Conservation (phyloP, 1,140 invertebrate genomes). For the Drosophila paulistorum region DNA sequence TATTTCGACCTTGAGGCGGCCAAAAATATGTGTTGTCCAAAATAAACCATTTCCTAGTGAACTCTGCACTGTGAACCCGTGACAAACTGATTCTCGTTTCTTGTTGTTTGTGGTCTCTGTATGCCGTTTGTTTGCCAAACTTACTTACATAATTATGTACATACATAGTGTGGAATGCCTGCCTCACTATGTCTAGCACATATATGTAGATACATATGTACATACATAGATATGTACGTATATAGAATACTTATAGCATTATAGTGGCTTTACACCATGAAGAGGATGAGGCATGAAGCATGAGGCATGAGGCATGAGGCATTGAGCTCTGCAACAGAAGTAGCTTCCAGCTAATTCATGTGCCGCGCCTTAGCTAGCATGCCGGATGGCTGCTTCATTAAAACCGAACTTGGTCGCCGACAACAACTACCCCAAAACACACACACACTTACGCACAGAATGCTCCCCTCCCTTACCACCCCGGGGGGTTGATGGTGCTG, state of each 20-base stretch:
- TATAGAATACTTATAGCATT: conserved; percentile 17
- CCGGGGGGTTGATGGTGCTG: neutral
- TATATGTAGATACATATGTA: neutral
- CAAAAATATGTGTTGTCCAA: too few relatives aligned
- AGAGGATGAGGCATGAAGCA: neutral
- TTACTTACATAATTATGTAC: neutral
- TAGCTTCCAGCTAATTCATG: conserved; percentile 53
- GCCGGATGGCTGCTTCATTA: conserved; percentile 64
- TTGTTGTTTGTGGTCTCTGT: neutral
- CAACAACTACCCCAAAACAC: conserved; percentile 9
- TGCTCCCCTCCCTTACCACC: too few relatives aligned
- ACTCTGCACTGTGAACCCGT: too few relatives aligned
- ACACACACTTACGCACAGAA: conserved; percentile 4
- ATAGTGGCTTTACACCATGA: conserved; percentile 34
- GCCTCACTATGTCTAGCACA: too few relatives aligned
- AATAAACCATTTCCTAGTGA: too few relatives aligned
- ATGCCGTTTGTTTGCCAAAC: conserved; percentile 4
- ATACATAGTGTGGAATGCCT: neutral
- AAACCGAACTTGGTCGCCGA: conserved; percentile 36
- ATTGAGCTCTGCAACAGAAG: conserved; percentile 12
- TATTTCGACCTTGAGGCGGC: too few relatives aligned
- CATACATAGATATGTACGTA: neutral
- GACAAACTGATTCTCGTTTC: neutral
- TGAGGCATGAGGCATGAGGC: neutral
- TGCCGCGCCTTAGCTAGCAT: conserved; percentile 50